phyloP scores from a whole-genome alignment of 2,113 vertebrate genomes.

The Pseudorectes ferrugineus region DNA sequence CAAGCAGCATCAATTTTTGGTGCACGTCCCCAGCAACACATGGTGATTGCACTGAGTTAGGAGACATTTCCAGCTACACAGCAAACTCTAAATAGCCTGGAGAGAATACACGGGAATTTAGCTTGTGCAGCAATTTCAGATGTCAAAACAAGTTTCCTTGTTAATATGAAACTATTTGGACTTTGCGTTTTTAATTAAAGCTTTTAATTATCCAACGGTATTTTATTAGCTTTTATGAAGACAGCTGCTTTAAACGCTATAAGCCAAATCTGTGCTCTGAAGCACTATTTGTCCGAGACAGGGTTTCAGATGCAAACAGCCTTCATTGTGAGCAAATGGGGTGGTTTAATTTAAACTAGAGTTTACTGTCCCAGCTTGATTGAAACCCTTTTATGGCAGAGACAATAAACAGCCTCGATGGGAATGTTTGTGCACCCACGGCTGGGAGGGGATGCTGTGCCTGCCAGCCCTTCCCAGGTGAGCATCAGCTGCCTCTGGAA shows the following conservation, averaged over 20 bases:
- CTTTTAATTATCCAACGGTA: slow-evolving; percentile 63
- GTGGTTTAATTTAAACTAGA: slow-evolving; percentile 39
- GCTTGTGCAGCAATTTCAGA: slow-evolving; percentile 66
- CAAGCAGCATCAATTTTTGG: slow-evolving; percentile 46
- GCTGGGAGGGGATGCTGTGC: neutral
- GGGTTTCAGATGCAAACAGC: slow-evolving; percentile 30
- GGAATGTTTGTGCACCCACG: fast-evolving
- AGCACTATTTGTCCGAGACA: slow-evolving; percentile 20
- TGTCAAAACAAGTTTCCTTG: slow-evolving; percentile 69
- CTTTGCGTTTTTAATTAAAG: slow-evolving; percentile 71
- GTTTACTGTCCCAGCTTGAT: slow-evolving; percentile 39
- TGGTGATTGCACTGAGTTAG: slow-evolving; percentile 34
- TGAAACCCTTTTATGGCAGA: slow-evolving; percentile 34
- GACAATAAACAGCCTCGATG: neutral
- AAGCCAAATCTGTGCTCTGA: slow-evolving; percentile 43
- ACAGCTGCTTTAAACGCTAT: slow-evolving; percentile 46
- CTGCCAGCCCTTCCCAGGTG: neutral
- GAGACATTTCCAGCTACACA: slow-evolving; percentile 28
- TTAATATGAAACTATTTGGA: slow-evolving; percentile 65
- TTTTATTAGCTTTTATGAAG: slow-evolving; percentile 71
- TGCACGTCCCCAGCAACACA: slow-evolving; percentile 46
- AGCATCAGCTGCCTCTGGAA: neutral
- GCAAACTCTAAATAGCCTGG: slow-evolving; percentile 61
- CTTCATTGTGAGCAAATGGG: slow-evolving; percentile 27
- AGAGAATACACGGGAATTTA: slow-evolving; percentile 52